Conservation (phyloP, 2,888 invertebrate genomes). For the Volucella inflata region DNA sequence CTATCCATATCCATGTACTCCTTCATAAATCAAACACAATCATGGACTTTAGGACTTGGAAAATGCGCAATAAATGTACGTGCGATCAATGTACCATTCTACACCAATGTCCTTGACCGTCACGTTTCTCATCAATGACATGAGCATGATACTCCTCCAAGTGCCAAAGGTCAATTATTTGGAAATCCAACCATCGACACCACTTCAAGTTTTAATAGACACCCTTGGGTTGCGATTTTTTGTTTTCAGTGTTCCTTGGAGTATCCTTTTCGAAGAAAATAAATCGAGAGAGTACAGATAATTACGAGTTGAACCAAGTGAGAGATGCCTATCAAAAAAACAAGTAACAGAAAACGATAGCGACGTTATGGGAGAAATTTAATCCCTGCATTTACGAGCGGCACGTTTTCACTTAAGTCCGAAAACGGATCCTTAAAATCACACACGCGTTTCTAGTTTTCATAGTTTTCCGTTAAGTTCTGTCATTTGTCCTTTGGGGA, state of each 20-base stretch:
- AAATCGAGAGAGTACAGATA: background rate
- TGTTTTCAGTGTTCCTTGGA: background rate
- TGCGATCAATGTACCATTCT: slow-evolving; percentile 15
- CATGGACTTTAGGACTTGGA: background rate
- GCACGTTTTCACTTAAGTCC: slow-evolving; percentile 18
- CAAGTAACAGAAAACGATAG: too few relatives aligned
- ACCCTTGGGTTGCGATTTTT: background rate
- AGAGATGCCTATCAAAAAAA: background rate
- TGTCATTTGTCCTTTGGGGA: background rate
- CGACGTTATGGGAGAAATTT: background rate
- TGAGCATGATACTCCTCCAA: slow-evolving; percentile 8
- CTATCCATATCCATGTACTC: background rate
- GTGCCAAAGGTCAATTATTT: slow-evolving; percentile 19
- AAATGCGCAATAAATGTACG: slow-evolving; percentile 28
- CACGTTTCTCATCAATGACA: background rate
- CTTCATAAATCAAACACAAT: slow-evolving; percentile 45
- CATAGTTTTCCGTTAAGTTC: background rate
- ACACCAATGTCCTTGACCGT: background rate
- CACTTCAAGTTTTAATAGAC: background rate
- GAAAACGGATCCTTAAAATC: background rate
- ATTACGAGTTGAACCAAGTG: slow-evolving; percentile 1
- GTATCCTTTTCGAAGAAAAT: slow-evolving; percentile 13
- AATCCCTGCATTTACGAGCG: background rate
- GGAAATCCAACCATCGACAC: background rate
- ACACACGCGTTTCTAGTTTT: background rate